Conservation (phyloP, 2,113 vertebrate species). For the Etheostoma cragini region DNA sequence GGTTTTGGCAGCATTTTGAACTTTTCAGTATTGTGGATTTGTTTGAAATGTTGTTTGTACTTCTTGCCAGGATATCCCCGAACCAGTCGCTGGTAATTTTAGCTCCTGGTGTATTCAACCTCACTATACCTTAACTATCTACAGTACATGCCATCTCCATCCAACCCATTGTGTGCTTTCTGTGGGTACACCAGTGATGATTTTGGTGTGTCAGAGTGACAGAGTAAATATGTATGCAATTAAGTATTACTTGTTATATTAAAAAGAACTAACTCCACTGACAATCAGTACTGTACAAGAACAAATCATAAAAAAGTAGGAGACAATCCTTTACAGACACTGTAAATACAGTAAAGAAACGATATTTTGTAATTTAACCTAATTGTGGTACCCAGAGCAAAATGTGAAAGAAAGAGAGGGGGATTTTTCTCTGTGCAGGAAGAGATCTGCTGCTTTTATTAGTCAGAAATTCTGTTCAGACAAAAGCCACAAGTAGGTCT, state of each 20-base stretch:
- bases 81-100: not conserved
- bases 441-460: constrained; percentile 8
- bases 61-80: not conserved
- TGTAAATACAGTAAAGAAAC: not conserved
- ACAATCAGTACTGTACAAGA: too few relatives aligned
- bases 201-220: not conserved
- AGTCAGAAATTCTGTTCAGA: constrained; percentile 8
- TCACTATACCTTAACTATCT: not conserved
- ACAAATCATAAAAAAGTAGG: not conserved
- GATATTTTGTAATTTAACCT: not conserved
- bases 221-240: not conserved
- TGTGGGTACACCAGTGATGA: not conserved
- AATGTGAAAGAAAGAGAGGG: not conserved
- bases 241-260: not conserved
- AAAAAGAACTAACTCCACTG: not conserved
- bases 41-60: not conserved
- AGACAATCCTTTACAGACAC: not conserved
- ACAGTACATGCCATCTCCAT: not conserved
- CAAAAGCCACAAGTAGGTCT: not conserved
- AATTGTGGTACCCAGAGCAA: rapidly evolving
- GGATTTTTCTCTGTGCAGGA: constrained; percentile 30
- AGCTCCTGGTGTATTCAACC: not conserved
- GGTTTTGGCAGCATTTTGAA: not conserved
- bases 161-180: not conserved
- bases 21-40: not conserved